Base-by-base conservation (phyloP, 2,888 invertebrate genomes). In the Pollenia amentaria region DNA sequence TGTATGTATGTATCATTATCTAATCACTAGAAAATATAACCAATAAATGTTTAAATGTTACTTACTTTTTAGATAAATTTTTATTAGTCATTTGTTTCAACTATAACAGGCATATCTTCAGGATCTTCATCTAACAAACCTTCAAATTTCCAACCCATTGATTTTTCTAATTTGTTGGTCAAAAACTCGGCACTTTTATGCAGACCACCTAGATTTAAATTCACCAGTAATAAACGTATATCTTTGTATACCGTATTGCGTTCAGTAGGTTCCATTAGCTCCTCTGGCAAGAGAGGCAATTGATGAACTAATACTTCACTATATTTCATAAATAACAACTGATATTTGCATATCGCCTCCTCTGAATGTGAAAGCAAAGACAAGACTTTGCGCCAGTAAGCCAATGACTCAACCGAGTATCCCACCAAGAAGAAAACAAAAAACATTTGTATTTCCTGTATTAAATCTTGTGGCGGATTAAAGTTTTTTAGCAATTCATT, bases 321-420 rank as follows among this genome's bases (percentile, higher is more conserved):
- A 91, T 99, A 97, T 89, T 96, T 95, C 90, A 95, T 95, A 92
- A 96, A 99, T 2, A 98, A 93, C 42, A 94, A 94, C 77, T 96
- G 95, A 90, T 96, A 94, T 89, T 95, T 95, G 64, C 94, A 94
- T 69, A 99, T 95, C 0, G 97, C 97, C 46, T 95, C 94, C 89
- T 98, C 97, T 87, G 97, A 97, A 0, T 96, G 96, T 90, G 98
- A 98, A 65, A 97, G 93, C 0, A 97, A 91, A 10, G 95, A 95
- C 0, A 98, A 95, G n/a, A 99, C 93, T 88, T 95, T 95, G 90
- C 99, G 97, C 99, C 99, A 99, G 88, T 99, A 98, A 89, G 98
- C 98, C 92, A 99, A 97, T 0, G 97, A 97, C 90, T 99, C 99
- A 44, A 98, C 96, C 81, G 98, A 98, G 92, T 98, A 97, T 3